phyloP scores from a whole-genome alignment of 2,888 invertebrate genomes.

The Isotomurus palustris region DNA sequence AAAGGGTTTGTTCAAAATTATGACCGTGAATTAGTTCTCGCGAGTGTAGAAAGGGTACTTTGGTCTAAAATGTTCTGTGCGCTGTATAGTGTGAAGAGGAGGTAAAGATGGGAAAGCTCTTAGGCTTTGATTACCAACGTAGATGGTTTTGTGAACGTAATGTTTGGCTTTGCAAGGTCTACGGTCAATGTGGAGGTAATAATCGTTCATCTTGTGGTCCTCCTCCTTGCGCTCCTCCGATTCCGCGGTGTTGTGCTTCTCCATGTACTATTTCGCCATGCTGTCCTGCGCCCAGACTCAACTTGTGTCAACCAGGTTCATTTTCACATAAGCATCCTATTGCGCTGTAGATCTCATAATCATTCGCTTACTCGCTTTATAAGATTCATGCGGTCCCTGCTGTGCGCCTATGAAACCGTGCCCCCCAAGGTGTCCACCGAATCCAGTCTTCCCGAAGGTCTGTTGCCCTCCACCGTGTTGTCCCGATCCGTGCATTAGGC shows the following conservation, averaged over 20 bases:
- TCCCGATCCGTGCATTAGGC: slow-evolving; percentile 43
- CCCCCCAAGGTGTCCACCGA: slow-evolving; percentile 36
- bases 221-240: slow-evolving; percentile 31
- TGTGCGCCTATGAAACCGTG: slow-evolving; percentile 40
- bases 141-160: slow-evolving; percentile 46
- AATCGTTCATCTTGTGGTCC: slow-evolving; percentile 21
- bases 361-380: too few species aligned
- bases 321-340: too few species aligned
- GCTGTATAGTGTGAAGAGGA: slow-evolving; percentile 32
- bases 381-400: slow-evolving; percentile 34
- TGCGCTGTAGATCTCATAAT: neutral
- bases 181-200: slow-evolving; percentile 40
- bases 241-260: slow-evolving; percentile 21
- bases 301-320: slow-evolving; percentile 37
- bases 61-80: neutral
- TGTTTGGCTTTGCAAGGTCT: slow-evolving; percentile 44
- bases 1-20: slow-evolving; percentile 14
- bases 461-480: slow-evolving; percentile 8
- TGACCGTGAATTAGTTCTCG: neutral
- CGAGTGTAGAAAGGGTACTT: neutral
- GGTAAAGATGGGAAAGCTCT: slow-evolving; percentile 44
- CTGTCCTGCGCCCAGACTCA: slow-evolving; percentile 34
- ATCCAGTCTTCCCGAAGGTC: slow-evolving; percentile 40
- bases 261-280: slow-evolving; percentile 34
- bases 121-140: slow-evolving; percentile 45